phyloP scores from a whole-genome alignment of 2,888 invertebrate genomes.

The Norana najaformis region DNA sequence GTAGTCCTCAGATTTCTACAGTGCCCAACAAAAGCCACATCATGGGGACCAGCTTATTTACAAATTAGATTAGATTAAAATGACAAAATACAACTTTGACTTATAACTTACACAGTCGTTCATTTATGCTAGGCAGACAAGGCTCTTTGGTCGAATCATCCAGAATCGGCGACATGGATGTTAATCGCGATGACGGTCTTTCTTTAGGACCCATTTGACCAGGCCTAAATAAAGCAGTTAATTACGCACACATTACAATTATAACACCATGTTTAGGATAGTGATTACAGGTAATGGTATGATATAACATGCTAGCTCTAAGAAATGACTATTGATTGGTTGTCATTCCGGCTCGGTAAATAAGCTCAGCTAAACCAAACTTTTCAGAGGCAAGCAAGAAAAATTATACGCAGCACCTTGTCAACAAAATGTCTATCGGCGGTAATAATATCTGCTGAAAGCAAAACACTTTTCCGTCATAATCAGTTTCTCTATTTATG shows the following conservation, averaged over 20 bases:
- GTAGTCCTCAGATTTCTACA: no score
- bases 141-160: constrained; percentile 7
- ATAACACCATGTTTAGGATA: neutral
- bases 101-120: constrained; percentile 15
- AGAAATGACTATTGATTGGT: neutral
- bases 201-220: neutral
- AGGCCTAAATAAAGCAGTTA: neutral
- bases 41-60: no score
- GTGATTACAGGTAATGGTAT: no score
- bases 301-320: neutral
- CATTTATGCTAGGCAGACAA: constrained; percentile 9
- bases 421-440: no score
- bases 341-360: neutral
- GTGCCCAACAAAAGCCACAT: no score
- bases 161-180: constrained; percentile 2
- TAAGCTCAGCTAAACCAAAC: no score
- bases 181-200: neutral
- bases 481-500: neutral
- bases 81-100: neutral
- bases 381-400: no score
- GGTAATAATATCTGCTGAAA: no score
- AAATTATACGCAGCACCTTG: no score
- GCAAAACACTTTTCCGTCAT: neutral
- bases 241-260: neutral
- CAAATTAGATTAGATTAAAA: neutral